phyloP scores from a whole-genome alignment of 2,888 invertebrate genomes.

The Ryuthela nishihirai region DNA sequence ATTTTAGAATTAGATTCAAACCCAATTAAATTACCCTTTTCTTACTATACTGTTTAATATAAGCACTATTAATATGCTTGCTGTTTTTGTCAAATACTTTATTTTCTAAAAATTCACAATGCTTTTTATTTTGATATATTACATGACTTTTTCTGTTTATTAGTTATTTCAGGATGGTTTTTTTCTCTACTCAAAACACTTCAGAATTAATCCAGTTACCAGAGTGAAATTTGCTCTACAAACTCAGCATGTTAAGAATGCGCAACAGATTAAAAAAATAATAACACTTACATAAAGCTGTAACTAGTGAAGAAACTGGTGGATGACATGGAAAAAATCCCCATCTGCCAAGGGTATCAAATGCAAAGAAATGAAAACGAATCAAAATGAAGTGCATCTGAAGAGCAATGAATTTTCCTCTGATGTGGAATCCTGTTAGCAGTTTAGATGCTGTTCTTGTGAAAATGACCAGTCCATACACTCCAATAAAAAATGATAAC shows the following conservation, averaged over 20 bases:
- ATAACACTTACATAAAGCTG: slow-evolving; percentile 39
- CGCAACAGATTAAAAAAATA: not conserved
- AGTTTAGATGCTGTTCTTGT: slow-evolving; percentile 38
- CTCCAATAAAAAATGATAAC: slow-evolving; percentile 41
- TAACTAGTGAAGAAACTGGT: slow-evolving; percentile 39
- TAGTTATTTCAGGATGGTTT: too few relatives aligned
- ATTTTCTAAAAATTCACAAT: not conserved
- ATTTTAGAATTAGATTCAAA: too few relatives aligned
- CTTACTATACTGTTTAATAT: too few relatives aligned
- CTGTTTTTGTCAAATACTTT: too few relatives aligned
- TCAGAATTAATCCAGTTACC: too few relatives aligned
- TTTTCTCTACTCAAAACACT: too few relatives aligned
- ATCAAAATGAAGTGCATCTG: slow-evolving; percentile 42
- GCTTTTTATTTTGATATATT: not conserved
- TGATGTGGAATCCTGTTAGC: slow-evolving; percentile 40
- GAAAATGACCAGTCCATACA: slow-evolving; percentile 42
- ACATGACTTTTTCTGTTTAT: too few relatives aligned
- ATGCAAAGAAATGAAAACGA: slow-evolving; percentile 41
- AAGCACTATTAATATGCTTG: too few relatives aligned
- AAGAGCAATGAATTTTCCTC: slow-evolving; percentile 41
- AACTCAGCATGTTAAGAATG: too few relatives aligned
- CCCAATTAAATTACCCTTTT: too few relatives aligned
- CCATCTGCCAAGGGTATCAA: slow-evolving; percentile 39
- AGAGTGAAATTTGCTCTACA: too few relatives aligned
- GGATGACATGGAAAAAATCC: slow-evolving; percentile 40